Base-by-base conservation (phyloP, 2,888 invertebrate species). In the Octonoba sinensis region DNA sequence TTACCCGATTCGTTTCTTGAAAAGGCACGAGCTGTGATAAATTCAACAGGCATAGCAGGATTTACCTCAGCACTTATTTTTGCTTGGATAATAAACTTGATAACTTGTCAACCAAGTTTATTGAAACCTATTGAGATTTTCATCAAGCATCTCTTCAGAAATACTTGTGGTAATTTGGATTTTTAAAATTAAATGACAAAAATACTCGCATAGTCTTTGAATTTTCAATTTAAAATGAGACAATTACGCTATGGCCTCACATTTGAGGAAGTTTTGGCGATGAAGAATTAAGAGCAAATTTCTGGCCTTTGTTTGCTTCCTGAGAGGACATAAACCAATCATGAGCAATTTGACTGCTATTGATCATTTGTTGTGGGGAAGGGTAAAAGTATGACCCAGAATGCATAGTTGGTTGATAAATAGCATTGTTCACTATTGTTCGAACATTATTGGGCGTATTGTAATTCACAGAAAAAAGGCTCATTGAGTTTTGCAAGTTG, bases 401-500 rank as follows among this genome's bases (percentile, higher is more conserved):
- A 70, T 82, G 74, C n/a, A 79, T 27, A 27, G 66, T 64, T 12
- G 69, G 12, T 56, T 67, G 69, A 57, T 74, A 74, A 2, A 36
- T 6, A n/a, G 81, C 36, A 51, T 70, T 64, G 44, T 74, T 81
- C 11, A 81, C 74, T 16, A 79, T 67, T 1, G 81, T 49, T 24
- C 81, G 74, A 8, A 74, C 70, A 11, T 70, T 74, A 36, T 75
- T 82, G 22, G 74, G 64, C 6, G 74, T 75, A 16, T 73, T 69
- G n/a, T 82, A 82, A 70, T 82, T 74, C n/a, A 82, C 75, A 20
- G 82, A 70, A 22, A 82, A 22, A 0, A 82, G 47, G 12, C 75
- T 76, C 76, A 82, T 66, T 1, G 82, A 71, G 36, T 49, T 73
- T 36, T 60, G 67, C 1, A 79, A 73, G 46, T 79, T 79, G 54